A percentile compares a stretch with the other conserved stretches of the same genome.
Evolutionary conservation across 2,113 vertebrate species (phyloP).

Genomic region (Plotosus lineatus): DNA sequence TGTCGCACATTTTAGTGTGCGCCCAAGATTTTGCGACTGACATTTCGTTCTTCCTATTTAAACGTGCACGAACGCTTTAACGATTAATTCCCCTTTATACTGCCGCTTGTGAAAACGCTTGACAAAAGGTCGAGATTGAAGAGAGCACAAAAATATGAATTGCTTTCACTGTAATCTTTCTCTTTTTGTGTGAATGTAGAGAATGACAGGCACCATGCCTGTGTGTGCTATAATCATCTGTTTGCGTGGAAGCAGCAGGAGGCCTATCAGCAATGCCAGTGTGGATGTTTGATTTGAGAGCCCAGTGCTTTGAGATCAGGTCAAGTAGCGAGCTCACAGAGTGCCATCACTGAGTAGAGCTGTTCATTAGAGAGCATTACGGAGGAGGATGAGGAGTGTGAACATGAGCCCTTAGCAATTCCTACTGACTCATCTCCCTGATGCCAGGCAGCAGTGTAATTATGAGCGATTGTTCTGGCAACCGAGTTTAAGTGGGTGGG

Average conservation of each 20-base stretch:
- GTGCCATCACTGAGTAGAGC: conserved; percentile 7
- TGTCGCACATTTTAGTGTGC: background rate
- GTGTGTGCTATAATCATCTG: conserved; percentile 43
- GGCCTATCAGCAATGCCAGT: conserved; percentile 42
- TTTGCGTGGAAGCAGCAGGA: conserved; percentile 26
- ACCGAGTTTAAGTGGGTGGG: conserved; percentile 37
- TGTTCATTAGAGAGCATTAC: conserved; percentile 44
- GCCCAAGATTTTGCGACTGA: background rate
- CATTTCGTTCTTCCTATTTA: background rate
- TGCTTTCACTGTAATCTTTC: conserved; percentile 39
- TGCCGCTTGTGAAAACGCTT: conserved; percentile 29
- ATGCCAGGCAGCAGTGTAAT: conserved; percentile 33
- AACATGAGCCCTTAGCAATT: conserved; percentile 28
- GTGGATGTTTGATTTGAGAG: conserved; percentile 45
- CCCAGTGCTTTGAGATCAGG: conserved; percentile 27
- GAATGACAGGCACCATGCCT: conserved; percentile 22
- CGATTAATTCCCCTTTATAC: background rate
- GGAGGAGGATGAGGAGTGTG: conserved; percentile 31
- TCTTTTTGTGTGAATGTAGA: conserved; percentile 29
- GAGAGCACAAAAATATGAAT: conserved; percentile 33
- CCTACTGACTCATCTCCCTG: conserved; percentile 41
- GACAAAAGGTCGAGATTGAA: conserved; percentile 19
- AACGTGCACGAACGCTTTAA: background rate
- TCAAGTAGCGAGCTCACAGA: conserved; percentile 33
- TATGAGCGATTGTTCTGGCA: conserved; percentile 28